Evolutionary conservation across 2,888 invertebrate species (phyloP), one percentile per base, ranked within the genome.

Genomic region (Cerceris ruficornis): DNA sequence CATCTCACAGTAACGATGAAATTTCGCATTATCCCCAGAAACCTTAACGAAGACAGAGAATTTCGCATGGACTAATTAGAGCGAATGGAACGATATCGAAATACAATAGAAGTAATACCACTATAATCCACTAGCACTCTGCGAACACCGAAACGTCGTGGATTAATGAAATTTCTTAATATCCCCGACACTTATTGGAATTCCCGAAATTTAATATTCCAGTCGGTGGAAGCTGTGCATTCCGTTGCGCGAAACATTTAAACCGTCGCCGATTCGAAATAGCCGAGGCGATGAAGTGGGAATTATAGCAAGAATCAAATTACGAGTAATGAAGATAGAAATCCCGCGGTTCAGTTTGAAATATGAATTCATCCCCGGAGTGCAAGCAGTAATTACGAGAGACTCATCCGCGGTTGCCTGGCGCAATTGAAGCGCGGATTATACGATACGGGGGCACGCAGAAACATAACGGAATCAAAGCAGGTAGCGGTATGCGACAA

Each of bases 401-500:
- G 17, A 7, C 60, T 61, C 52, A 52, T 49, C 17, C 50, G 42
- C 59, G 55, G 50, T 15, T 15, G 46, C 28, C 50, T 57, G 67
- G 28, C 43, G 69, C 61, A 52, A 76, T 72, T 76, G 58, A 61
- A 61, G 61, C 42, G 43, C 71, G 69, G 52, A 68, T 64, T 65
- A 69, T 46, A 55, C 67, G 61, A 60, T 46, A 74, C 69, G 58
- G 43, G 65, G 59, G 66, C 71, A 65, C 14, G 55, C 64, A 17
- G 69, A 68, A 72, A 28, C 58, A 58, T 73, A 80, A 80, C 52
- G 65, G 46, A 55, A 64, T 64, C 61, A 64, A 80, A 69, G 77
- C 55, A 60, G 61, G 65, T 42, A 52, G 52, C n/a, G 58, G 55
- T 52, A 59, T 42, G 49, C 55, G 57, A 67, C 72, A 75, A 72